Base-by-base conservation (phyloP, 2,888 invertebrate genomes). In the Gastrophysa polygoni region DNA sequence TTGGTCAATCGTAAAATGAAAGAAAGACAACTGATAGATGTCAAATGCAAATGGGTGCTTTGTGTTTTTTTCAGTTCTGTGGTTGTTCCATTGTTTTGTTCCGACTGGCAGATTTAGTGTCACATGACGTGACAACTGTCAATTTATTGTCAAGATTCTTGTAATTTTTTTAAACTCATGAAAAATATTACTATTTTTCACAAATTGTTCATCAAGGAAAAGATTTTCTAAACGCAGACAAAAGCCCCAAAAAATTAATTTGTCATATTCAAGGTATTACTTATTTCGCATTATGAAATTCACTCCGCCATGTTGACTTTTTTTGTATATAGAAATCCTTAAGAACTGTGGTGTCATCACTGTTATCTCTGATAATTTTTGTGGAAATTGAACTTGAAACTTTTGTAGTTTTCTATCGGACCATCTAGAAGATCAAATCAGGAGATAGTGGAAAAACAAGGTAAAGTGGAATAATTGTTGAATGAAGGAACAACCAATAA, bases 311-410 rank as follows among this genome's bases (percentile, higher is more conserved):
- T 76, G 69, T 76, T 76, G 75, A 71, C 68, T 71, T 71, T 17
- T 60, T n/a, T 68, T 65, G 62, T 70, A 54, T 62, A 61, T 57
- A 68, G 63, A 75, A 75, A 73, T 72, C 71, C 71, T 70, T 34
- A 64, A 73, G 71, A 65, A 73, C 71, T 72, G 74, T 73, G 71
- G 75, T 76, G 75, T 76, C 75, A 76, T 76, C 75, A 71, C 65
- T 52, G 52, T 48, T 59, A 59, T 61, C 51, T 44, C 32, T 28
- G 46, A 58, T 51, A 38, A 38, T 14, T 38, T 38, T 38, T 38
- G 1, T 38, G 10, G 10, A 10, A 14, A 38, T 38, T 55, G 54
- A 50, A 57, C 38, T 14, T 60, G 17, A 60, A 60, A 61, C 56
- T 61, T 61, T 56, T 11, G 56, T 56, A 47, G 38, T 38, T 38